A percentile compares a stretch with the other conserved stretches of the same genome.
These are phyloP conservation scores for Diaphora mendica DNA, from an alignment of 2,888 invertebrate genomes.

Conservation along the genomic window DNA sequence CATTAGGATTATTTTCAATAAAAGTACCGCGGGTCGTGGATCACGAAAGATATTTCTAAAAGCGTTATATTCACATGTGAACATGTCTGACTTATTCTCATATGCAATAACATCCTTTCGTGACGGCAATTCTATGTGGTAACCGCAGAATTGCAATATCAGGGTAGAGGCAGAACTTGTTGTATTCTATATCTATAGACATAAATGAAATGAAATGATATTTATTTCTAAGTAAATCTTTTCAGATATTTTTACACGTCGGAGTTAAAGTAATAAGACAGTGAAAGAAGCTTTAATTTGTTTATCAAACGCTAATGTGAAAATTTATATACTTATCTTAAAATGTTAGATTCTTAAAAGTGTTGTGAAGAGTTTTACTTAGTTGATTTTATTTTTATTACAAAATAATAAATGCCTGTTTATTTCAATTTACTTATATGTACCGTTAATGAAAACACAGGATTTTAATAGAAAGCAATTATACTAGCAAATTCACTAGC, in stretches of 20 bases:
- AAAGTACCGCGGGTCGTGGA: constrained; percentile 25
- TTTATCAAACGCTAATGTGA: not conserved
- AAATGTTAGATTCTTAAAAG: no score
- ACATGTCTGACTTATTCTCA: constrained; percentile 28
- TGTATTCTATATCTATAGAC: constrained; percentile 45
- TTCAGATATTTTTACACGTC: no score
- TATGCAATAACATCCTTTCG: constrained; percentile 42
- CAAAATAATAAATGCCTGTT: not conserved
- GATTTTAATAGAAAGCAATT: constrained; percentile 21
- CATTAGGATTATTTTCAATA: constrained; percentile 38
- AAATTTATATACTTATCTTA: not conserved
- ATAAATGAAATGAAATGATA: no score
- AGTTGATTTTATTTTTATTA: not conserved
- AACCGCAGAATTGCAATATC: constrained; percentile 53
- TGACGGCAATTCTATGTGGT: constrained; percentile 29
- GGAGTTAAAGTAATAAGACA: not conserved
- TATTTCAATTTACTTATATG: no score
- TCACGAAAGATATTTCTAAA: constrained; percentile 20
- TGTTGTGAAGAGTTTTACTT: no score
- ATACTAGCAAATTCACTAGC: constrained; percentile 19
- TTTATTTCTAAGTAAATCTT: no score
- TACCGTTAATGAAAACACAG: constrained; percentile 7
- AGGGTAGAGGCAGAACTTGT: constrained; percentile 56
- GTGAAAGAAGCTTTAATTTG: not conserved
- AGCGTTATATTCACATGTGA: constrained; percentile 31